These are phyloP conservation scores for Buteo buteo DNA, from an alignment of 2,113 vertebrate species.

Conservation along the genomic window DNA sequence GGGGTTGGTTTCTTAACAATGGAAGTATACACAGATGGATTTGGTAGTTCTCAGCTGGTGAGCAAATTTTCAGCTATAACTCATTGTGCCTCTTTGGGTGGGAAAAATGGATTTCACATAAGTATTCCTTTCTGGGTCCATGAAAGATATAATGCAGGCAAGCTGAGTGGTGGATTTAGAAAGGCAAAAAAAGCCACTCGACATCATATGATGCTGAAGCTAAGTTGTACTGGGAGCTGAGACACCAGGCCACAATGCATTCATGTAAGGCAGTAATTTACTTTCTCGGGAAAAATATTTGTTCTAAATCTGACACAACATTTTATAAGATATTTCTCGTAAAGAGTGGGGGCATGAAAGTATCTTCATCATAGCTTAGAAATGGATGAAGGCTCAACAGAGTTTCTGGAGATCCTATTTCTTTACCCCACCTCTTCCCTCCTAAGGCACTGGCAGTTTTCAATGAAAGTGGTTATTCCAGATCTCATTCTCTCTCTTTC, in stretches of 20 bases:
- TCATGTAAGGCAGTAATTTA: not conserved
- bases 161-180: not conserved
- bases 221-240: not conserved
- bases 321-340: not conserved
- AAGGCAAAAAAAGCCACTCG: not conserved
- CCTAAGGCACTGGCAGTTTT: not conserved
- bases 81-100: not conserved
- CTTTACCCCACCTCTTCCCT: not conserved
- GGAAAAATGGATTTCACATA: not conserved
- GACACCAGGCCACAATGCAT: not conserved
- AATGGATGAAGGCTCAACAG: not conserved
- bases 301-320: not conserved
- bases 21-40: not conserved
- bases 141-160: not conserved
- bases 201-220: not conserved
- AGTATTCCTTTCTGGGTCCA: not conserved
- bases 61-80: not conserved
- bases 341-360: not conserved
- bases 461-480: not conserved
- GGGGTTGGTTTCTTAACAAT: not conserved
- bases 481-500: not conserved
- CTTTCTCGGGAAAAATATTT: not conserved
- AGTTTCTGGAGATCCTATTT: not conserved
- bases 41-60: slow-evolving; percentile 7
- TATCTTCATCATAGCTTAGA: not conserved